These are phyloP conservation scores for Pangasius macronema DNA, from an alignment of 2,797 vertebrate species.

Conservation along the genomic window DNA sequence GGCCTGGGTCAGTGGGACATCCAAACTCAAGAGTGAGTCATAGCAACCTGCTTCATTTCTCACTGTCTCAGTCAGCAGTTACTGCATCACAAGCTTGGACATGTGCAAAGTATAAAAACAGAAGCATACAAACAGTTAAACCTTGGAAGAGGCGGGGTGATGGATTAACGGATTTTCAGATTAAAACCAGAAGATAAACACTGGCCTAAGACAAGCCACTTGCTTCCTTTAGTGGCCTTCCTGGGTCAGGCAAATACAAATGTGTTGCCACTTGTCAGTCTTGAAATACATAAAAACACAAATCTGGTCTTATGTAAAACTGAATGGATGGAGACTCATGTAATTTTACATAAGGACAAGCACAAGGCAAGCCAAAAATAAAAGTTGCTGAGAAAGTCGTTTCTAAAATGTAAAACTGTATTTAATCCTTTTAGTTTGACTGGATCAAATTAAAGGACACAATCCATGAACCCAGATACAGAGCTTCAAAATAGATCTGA, in stretches of 20 bases:
- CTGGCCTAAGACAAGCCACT: conserved; percentile 36
- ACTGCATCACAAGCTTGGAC: conserved; percentile 16
- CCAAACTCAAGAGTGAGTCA: not conserved
- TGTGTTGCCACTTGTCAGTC: not conserved
- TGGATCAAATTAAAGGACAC: conserved; percentile 25
- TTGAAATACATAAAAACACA: conserved; percentile 1
- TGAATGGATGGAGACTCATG: not conserved
- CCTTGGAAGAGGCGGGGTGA: conserved; percentile 23
- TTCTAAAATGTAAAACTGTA: not conserved
- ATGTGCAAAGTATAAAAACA: conserved; percentile 27
- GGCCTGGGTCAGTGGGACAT: not conserved
- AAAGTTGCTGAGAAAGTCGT: conserved; percentile 10
- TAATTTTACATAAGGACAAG: not conserved
- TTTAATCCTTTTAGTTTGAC: conserved; percentile 12
- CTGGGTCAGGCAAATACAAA: not conserved
- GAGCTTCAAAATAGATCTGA: conserved; percentile 10
- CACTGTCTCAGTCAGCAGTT: not conserved
- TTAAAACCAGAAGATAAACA: conserved; percentile 50
- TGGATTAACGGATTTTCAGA: conserved; percentile 49
- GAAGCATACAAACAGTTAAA: not conserved
- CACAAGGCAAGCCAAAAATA: conserved; percentile 2
- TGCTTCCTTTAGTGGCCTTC: conserved; percentile 24
- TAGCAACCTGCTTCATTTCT: not conserved
- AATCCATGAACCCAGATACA: not conserved
- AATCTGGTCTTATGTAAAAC: not conserved